phyloP scores from a whole-genome alignment of 2,113 vertebrate species.

The Scytalopus superciliaris region DNA sequence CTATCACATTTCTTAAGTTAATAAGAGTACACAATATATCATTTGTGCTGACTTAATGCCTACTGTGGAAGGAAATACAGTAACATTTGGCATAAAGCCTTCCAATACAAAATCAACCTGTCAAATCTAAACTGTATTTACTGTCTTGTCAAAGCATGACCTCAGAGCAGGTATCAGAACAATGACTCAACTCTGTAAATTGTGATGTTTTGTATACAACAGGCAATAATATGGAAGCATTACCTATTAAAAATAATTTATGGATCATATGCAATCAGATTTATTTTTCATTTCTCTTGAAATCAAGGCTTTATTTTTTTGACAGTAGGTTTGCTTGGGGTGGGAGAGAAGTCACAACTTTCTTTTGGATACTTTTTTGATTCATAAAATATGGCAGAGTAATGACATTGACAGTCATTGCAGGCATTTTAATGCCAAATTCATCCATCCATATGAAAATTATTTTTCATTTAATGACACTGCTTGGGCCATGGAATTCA shows the following conservation, averaged over 20 bases:
- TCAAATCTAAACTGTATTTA: background rate
- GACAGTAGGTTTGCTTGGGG: background rate
- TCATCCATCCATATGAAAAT: background rate
- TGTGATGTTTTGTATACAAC: background rate
- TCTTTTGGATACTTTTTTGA: background rate
- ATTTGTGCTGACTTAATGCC: background rate
- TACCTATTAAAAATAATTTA: background rate
- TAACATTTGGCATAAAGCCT: background rate
- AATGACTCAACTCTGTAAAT: background rate
- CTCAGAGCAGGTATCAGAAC: background rate
- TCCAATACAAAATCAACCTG: background rate
- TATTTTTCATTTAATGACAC: background rate
- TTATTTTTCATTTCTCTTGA: background rate
- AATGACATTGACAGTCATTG: background rate
- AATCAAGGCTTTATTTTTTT: background rate
- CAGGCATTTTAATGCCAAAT: background rate
- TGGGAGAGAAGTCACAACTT: background rate
- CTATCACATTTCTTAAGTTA: conserved; percentile 30
- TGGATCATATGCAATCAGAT: background rate
- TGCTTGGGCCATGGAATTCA: background rate
- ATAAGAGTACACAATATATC: background rate
- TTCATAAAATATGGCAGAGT: background rate
- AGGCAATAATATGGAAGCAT: background rate
- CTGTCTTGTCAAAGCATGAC: background rate
- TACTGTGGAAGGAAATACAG: background rate